Percentiles rank a stretch among this genome's conserved stretches.
These are phyloP conservation scores for Schlechtendalia chinensis DNA, from an alignment of 1,140 invertebrate species.

Conservation along the genomic window DNA sequence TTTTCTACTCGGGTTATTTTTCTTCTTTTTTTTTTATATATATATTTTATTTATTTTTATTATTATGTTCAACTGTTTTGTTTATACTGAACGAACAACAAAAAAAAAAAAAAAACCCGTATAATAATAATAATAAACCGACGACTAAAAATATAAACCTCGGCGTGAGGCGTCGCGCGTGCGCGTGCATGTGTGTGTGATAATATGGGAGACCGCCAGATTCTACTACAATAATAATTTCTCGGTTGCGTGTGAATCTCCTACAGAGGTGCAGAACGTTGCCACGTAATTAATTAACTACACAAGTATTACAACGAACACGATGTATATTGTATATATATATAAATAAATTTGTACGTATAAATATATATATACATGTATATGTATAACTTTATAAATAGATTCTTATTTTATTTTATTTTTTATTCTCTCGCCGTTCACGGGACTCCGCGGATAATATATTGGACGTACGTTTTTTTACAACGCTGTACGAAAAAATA, in stretches of 20 bases:
- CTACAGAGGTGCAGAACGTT: constrained; percentile 33
- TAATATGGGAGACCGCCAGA: constrained; percentile 29
- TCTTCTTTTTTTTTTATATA: too few species aligned
- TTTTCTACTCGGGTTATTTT: background rate
- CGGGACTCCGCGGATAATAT: too few species aligned
- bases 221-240: constrained; percentile 34
- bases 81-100: constrained; percentile 27
- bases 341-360: too few species aligned
- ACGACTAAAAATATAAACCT: constrained; percentile 21
- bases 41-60: constrained; percentile 5
- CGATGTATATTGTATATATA: too few species aligned
- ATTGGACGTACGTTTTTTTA: too few species aligned
- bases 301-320: background rate
- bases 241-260: constrained; percentile 32
- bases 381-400: constrained; percentile 16
- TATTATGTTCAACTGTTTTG: constrained; percentile 45
- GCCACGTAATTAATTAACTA: constrained; percentile 41
- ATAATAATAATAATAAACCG: constrained; percentile 32
- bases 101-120: background rate
- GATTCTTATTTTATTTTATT: constrained; percentile 17
- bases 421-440: background rate
- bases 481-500: too few species aligned
- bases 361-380: background rate
- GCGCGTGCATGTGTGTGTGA: background rate
- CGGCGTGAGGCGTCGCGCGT: background rate